A percentile compares a stretch with the other conserved stretches of the same genome.
Conservation (phyloP, 1,140 invertebrate genomes). For the Penaeus chinensis region DNA sequence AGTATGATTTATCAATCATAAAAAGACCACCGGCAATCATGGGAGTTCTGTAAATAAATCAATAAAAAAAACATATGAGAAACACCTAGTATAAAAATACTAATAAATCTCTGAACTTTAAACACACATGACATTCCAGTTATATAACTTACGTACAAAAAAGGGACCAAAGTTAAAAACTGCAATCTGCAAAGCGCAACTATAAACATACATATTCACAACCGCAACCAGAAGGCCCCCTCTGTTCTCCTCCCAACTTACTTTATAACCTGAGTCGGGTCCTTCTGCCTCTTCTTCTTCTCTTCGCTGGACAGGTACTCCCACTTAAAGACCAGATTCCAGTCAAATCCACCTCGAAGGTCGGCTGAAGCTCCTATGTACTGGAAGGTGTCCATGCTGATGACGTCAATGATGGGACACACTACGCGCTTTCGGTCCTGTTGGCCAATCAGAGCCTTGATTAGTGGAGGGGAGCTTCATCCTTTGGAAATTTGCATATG, state of each 20-base stretch:
- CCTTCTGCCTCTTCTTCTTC: conserved; percentile 80
- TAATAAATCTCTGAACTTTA: too few species aligned
- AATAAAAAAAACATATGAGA: conserved; percentile 26
- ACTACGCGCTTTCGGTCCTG: conserved; percentile 89
- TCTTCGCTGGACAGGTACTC: conserved; percentile 90
- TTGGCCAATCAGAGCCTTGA: too few species aligned
- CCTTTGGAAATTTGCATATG: neutral
- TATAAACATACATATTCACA: neutral
- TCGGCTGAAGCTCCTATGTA: conserved; percentile 94
- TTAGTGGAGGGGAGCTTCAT: neutral
- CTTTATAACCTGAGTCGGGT: conserved; percentile 75
- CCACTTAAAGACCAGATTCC: conserved; percentile 97
- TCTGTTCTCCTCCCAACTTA: neutral
- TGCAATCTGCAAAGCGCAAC: too few species aligned
- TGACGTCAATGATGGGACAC: conserved; percentile 96
- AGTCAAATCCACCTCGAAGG: conserved; percentile 94
- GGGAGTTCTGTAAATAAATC: conserved; percentile 75
- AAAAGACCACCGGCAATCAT: conserved; percentile 96
- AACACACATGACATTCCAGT: neutral
- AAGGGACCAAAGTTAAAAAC: neutral
- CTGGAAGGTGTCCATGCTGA: conserved; percentile 98
- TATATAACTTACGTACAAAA: neutral
- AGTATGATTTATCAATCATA: conserved; percentile 91
- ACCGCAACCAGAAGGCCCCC: neutral
- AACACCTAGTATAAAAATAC: neutral